Percentiles rank a stretch among this genome's conserved stretches.
phyloP scores from a whole-genome alignment of 2,797 vertebrate species.

The Sebastes goodei region DNA sequence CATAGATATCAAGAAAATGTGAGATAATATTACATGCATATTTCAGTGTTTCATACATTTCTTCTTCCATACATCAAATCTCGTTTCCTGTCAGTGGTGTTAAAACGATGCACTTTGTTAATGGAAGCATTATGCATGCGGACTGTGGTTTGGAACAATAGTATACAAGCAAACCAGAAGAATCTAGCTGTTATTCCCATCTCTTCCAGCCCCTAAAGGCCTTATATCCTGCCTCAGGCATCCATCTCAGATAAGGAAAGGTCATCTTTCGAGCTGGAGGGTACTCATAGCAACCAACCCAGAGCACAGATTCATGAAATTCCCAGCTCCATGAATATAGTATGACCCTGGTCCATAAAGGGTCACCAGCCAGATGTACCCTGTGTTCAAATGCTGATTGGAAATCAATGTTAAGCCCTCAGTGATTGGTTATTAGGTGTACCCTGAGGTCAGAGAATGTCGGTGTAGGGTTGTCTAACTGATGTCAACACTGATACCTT shows the following conservation, averaged over 20 bases:
- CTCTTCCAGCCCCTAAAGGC: neutral
- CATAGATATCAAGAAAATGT: neutral
- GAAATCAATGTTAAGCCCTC: constrained; percentile 24
- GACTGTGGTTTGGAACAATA: neutral
- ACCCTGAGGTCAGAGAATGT: neutral
- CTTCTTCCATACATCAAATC: neutral
- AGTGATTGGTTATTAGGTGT: constrained; percentile 31
- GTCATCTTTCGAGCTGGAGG: constrained; percentile 18
- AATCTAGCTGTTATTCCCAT: neutral
- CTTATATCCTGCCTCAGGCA: neutral
- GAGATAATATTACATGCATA: neutral
- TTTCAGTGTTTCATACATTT: neutral
- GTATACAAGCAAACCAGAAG: neutral
- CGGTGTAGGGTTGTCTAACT: neutral
- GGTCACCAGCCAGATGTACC: constrained; percentile 25
- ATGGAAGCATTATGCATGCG: neutral
- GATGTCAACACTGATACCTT: constrained; percentile 14
- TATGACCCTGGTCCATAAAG: neutral
- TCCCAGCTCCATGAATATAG: neutral
- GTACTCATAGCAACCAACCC: constrained; percentile 15
- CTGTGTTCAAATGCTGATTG: constrained; percentile 15
- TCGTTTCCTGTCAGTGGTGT: neutral
- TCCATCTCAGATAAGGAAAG: constrained; percentile 14
- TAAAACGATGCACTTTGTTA: neutral
- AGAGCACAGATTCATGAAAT: constrained; percentile 13